Percentiles rank a stretch among this genome's conserved stretches.
These are phyloP conservation scores for Thalassophryne amazonica DNA, from an alignment of 2,797 vertebrate genomes.

Conservation along the genomic window DNA sequence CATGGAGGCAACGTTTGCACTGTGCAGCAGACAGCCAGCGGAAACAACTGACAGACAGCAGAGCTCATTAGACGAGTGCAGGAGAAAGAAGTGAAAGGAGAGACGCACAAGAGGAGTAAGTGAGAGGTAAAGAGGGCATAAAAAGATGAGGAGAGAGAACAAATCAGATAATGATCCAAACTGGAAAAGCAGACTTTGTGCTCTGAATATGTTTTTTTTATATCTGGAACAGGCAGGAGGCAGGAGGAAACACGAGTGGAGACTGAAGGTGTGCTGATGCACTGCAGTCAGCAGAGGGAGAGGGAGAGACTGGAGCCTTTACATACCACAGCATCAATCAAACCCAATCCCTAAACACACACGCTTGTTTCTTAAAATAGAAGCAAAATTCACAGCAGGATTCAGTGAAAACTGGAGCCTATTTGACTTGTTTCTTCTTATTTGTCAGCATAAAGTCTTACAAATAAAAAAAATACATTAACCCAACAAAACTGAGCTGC, in stretches of 20 bases:
- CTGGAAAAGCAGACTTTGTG: slow-evolving; percentile 17
- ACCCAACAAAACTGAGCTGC: too few species aligned
- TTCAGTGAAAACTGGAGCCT: slow-evolving; percentile 6
- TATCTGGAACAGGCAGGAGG: slow-evolving; percentile 1
- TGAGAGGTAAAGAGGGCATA: slow-evolving; percentile 21
- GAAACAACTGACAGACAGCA: slow-evolving; percentile 48
- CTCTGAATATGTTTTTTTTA: background rate
- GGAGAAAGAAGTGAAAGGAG: slow-evolving; percentile 10
- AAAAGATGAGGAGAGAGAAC: slow-evolving; percentile 25
- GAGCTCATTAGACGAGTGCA: slow-evolving; percentile 49
- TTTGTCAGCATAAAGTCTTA: background rate
- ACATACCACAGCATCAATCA: slow-evolving; percentile 52
- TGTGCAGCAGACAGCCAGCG: slow-evolving; percentile 27
- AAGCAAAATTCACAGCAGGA: slow-evolving; percentile 22
- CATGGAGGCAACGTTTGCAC: slow-evolving; percentile 48
- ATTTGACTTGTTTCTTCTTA: slow-evolving; percentile 11
- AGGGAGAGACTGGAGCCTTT: slow-evolving; percentile 37
- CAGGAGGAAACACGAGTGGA: background rate
- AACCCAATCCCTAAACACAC: slow-evolving; percentile 45
- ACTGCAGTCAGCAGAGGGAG: slow-evolving; percentile 40
- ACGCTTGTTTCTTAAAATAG: slow-evolving; percentile 53
- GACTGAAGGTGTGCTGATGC: slow-evolving; percentile 38
- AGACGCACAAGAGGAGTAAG: slow-evolving; percentile 11
- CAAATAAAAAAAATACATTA: too few species aligned
- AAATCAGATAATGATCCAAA: slow-evolving; percentile 35